Base-by-base conservation (phyloP, 2,888 invertebrate genomes). In the Clepsis dumicolana region DNA sequence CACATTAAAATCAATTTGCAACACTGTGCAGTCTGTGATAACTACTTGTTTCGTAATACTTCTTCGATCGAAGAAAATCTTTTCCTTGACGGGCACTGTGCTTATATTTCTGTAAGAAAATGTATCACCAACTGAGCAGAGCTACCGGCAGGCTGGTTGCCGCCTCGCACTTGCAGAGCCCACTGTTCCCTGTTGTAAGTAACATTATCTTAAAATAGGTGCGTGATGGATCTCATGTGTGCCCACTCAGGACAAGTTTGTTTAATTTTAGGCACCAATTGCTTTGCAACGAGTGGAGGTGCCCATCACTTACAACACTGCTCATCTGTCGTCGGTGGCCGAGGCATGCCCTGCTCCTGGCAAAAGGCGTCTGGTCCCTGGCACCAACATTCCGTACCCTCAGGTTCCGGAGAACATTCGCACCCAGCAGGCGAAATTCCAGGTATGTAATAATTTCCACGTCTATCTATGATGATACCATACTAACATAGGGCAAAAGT, bases 61-160 rank as follows among this genome's bases (percentile, higher is more conserved):
- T 68, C 64, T 57, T 52, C 66, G 60, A 65, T 70, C 62, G 65
- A 66, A 66, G 61, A 61, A 64, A 57, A 59, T 70, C 60, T 70
- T 70, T 66, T 70, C 61, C 59, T 64, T 32, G 24, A 18, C 29
- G 44, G 63, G 52, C 52, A 35, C 14, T 38, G 48, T 41, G 27
- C 21, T 63, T 62, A 63, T 61, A 68, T 68, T 60, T 41, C 50
- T 72, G 61, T 71, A 68, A 60, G 44, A 89, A 86, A 80, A 94
- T 94, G 94, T 94, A 91, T 78, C 90, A 94, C 75, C 93, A 93
- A 84, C 80, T 93, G 44, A 86, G 87, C 83, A 89, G 80, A 86
- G 73, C 88, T 59, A 87, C 91, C 62, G 94, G 94, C 71, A 88
- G 94, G 80, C 83, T 94, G 69, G 83, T 91, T 12, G 82, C 89